These are phyloP conservation scores for Gymnoscopelus braueri DNA, from an alignment of 2,797 vertebrate genomes.

Conservation along the genomic window DNA sequence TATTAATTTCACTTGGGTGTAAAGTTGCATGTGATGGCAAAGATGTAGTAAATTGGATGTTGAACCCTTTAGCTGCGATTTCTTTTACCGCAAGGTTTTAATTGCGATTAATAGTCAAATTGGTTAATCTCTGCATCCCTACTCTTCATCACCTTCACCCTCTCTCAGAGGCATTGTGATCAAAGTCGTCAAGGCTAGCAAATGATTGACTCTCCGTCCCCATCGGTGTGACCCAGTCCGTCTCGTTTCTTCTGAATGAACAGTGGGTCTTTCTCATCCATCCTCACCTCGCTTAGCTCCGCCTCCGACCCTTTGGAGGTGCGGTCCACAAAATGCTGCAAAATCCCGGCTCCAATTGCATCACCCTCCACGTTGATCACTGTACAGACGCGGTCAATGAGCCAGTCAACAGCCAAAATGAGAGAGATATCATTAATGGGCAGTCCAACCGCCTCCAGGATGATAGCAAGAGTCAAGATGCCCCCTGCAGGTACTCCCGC, in stretches of 20 bases:
- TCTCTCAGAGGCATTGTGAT: background rate
- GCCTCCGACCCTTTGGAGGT: slow-evolving; percentile 28
- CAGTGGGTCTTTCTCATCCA: slow-evolving; percentile 69
- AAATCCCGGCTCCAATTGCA: slow-evolving; percentile 88
- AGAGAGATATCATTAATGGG: slow-evolving; percentile 89
- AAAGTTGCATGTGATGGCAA: too few species aligned
- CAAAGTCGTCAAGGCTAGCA: background rate
- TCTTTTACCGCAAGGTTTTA: too few species aligned
- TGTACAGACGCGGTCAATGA: slow-evolving; percentile 92
- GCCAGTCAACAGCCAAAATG: slow-evolving; percentile 92
- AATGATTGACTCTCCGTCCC: slow-evolving; percentile 79
- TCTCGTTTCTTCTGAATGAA: slow-evolving; percentile 71
- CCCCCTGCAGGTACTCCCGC: slow-evolving; percentile 91
- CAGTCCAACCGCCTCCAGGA: slow-evolving; percentile 88
- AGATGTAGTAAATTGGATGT: too few species aligned
- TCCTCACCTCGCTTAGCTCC: slow-evolving; percentile 72
- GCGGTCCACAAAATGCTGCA: slow-evolving; percentile 85
- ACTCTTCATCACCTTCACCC: background rate
- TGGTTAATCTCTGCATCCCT: too few species aligned
- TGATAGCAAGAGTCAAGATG: slow-evolving; percentile 90
- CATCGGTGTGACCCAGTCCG: background rate
- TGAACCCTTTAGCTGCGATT: too few species aligned
- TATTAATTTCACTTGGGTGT: too few species aligned
- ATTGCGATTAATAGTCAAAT: too few species aligned
- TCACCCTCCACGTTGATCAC: slow-evolving; percentile 91